Conservation (phyloP, 2,888 invertebrate species). For the Trachelus tabidus region DNA sequence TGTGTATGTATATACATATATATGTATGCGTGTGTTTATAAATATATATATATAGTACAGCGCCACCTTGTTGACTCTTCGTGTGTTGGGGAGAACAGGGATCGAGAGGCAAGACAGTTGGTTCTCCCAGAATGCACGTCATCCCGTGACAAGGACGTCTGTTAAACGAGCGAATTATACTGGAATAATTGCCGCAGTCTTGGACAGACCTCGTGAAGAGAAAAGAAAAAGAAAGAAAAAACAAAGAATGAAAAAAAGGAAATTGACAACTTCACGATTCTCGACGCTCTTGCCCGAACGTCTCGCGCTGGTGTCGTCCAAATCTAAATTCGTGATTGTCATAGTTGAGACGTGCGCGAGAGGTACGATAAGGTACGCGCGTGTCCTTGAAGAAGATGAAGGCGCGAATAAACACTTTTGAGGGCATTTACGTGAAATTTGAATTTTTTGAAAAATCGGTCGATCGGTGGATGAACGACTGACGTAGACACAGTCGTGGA, state of each 20-base stretch:
- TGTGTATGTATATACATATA: not conserved
- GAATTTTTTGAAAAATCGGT: not conserved
- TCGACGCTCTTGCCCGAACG: not conserved
- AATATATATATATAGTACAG: not conserved
- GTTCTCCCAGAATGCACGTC: conserved; percentile 45
- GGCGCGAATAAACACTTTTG: not conserved
- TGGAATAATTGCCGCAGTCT: conserved; percentile 50
- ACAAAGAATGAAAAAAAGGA: conserved; percentile 55
- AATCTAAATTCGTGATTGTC: not conserved
- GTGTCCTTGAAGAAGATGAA: not conserved
- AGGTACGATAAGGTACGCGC: not conserved
- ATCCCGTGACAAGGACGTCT: conserved; percentile 54
- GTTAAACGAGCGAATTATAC: conserved; percentile 56
- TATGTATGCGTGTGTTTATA: not conserved
- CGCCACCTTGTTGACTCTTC: conserved; percentile 1
- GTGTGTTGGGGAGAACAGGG: not conserved
- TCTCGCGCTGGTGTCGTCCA: not conserved
- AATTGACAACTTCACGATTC: not conserved
- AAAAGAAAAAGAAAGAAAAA: conserved; percentile 39
- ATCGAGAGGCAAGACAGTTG: conserved; percentile 19
- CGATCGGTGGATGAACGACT: not conserved
- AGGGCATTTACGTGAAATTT: not conserved
- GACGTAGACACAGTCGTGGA: not conserved
- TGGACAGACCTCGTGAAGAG: conserved; percentile 45
- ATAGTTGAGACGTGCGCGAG: not conserved